Base-by-base conservation (phyloP, 2,888 invertebrate species). In the Apantesis nais region DNA sequence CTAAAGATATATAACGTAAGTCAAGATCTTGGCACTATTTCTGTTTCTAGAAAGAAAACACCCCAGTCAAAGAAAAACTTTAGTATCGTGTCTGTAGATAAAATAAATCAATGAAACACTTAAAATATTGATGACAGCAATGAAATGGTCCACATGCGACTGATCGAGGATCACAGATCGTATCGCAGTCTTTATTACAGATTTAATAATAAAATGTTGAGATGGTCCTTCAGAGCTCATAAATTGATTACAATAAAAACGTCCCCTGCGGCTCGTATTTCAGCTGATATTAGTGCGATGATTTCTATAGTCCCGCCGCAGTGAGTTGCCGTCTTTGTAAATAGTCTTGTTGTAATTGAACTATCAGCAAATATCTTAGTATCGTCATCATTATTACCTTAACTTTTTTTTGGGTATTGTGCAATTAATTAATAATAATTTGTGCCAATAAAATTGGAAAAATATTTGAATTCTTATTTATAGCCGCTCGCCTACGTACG, bases 121-220 rank as follows among this genome's bases (percentile, higher is more conserved):
- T 22, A 22, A 62, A 25, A 62, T 62, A 37, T 62, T 22, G 34
- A 37, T 37, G 61, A 62, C 22, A 19, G 19, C 12, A 31, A 5
- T 41, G 48, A 52, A 65, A 48, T 19, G 19, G 61, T 37, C 61
- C 11, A 37, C 7, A 67, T 68, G 74, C 77, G 77, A 19, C 9
- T 74, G 74, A 77, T 74, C 73, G 70, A 67, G 71, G 69, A 55
- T 68, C 70, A 74, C 72, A 75, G 75, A 70, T 61, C 64, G 14
- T 60, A 44, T 58, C 25, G 58, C 16, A 44, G 19, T 39, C 34
- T 39, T 52, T 61, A 60, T 58, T 29, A 37, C 41, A 58, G 22
- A 61, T 63, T 41, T 52, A 44, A 39, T 62, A 65, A 62, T 63
- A 41, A 31, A 65, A 52, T 34, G 34, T 67, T 22, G 52, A 16